phyloP scores from a whole-genome alignment of 2,888 invertebrate genomes.

The Heliconius hortense region DNA sequence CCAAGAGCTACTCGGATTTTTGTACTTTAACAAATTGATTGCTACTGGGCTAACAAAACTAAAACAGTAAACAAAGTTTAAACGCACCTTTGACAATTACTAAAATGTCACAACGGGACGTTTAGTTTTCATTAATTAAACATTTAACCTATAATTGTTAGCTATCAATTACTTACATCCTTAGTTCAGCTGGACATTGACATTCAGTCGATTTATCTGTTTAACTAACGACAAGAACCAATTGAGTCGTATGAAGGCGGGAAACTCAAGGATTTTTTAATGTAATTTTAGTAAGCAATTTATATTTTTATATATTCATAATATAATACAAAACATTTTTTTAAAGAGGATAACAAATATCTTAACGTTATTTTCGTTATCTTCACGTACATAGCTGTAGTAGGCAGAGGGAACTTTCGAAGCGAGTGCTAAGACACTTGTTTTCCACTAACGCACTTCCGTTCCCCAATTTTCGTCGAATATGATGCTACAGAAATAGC shows the following conservation, averaged over 20 bases:
- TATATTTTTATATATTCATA: too few species aligned
- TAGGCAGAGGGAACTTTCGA: too few species aligned
- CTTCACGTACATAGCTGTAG: too few species aligned
- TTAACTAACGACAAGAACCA: background rate
- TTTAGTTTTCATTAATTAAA: background rate
- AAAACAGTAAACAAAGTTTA: background rate
- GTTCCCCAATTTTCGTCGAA: too few species aligned
- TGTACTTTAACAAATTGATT: too few species aligned
- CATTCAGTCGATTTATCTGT: slow-evolving; percentile 11
- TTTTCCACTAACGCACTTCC: too few species aligned
- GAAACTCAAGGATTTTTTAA: background rate
- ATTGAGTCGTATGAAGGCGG: background rate
- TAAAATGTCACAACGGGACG: background rate
- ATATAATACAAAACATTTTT: too few species aligned
- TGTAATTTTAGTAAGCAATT: too few species aligned
- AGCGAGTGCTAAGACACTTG: too few species aligned
- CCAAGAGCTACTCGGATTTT: too few species aligned
- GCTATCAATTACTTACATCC: slow-evolving; percentile 22
- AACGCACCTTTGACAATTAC: background rate
- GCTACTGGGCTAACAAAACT: background rate
- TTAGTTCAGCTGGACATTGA: slow-evolving; percentile 24
- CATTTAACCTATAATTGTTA: slow-evolving; percentile 10
- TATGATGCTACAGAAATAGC: background rate
- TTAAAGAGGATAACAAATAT: too few species aligned
- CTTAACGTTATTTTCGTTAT: too few species aligned